phyloP scores from a whole-genome alignment of 2,113 vertebrate genomes.

The Oncorhynchus keta region DNA sequence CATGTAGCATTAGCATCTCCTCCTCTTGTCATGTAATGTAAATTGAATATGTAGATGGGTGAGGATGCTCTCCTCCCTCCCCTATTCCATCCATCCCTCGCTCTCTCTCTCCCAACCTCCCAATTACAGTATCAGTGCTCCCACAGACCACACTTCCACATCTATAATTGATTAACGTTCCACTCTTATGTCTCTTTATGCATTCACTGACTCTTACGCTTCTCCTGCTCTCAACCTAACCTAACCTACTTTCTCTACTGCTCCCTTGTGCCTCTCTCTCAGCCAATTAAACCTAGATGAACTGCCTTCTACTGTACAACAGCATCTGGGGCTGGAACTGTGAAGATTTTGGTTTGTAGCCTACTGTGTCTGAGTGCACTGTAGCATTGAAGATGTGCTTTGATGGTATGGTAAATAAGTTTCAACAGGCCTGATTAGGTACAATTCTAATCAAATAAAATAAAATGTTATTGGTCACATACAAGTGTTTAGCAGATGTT shows the following conservation, averaged over 20 bases:
- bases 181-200: constrained; percentile 49
- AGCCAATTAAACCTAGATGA: constrained; percentile 22
- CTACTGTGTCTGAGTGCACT: too few species aligned
- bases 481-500: too few species aligned
- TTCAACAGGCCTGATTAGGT: too few species aligned
- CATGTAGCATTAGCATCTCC: constrained; percentile 68
- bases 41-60: constrained; percentile 63
- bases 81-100: background rate
- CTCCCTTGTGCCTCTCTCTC: constrained; percentile 26
- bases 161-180: constrained; percentile 73
- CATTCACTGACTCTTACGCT: constrained; percentile 44
- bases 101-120: constrained; percentile 46
- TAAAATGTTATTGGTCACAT: too few species aligned
- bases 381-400: too few species aligned
- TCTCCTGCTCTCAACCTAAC: background rate
- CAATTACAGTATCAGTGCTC: constrained; percentile 69
- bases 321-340: too few species aligned
- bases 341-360: too few species aligned
- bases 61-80: constrained; percentile 14
- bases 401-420: too few species aligned
- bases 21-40: constrained; percentile 61
- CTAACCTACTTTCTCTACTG: constrained; percentile 19
- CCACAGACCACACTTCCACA: constrained; percentile 64
- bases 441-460: too few species aligned
- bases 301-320: background rate